Percentiles rank a stretch among this genome's conserved stretches.
Conservation (phyloP, 2,113 vertebrate species). For the Kryptolebias marmoratus region DNA sequence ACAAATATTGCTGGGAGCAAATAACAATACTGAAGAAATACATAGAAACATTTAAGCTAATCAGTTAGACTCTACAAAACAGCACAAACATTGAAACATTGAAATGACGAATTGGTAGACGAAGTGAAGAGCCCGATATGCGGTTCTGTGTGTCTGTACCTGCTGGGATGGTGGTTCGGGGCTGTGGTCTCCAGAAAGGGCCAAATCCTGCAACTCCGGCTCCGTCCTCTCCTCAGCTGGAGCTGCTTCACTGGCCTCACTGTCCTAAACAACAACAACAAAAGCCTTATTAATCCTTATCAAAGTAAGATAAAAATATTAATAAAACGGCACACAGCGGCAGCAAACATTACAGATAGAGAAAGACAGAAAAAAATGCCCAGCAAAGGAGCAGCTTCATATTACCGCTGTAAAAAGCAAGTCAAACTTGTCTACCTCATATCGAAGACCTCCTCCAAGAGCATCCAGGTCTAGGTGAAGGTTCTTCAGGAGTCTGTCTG, state of each 20-base stretch:
- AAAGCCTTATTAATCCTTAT: neutral
- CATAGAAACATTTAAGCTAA: too few relatives aligned
- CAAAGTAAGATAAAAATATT: neutral
- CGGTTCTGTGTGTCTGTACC: conserved; percentile 52
- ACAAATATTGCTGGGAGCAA: neutral
- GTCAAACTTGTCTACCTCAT: conserved; percentile 80
- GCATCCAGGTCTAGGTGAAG: conserved; percentile 83
- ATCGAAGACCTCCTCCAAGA: conserved; percentile 82
- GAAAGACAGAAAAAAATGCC: neutral
- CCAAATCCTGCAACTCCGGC: conserved; percentile 74
- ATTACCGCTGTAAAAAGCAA: neutral
- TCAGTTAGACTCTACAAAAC: too few relatives aligned
- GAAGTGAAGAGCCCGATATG: neutral
- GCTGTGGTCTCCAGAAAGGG: conserved; percentile 75
- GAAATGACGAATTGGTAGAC: too few relatives aligned
- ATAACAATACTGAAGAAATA: neutral
- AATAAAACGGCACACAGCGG: neutral
- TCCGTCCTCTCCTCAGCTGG: conserved; percentile 73
- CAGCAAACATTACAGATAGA: neutral
- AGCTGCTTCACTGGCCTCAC: conserved; percentile 68
- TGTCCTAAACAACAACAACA: conserved; percentile 62
- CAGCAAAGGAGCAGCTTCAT: neutral
- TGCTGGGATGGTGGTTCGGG: conserved; percentile 74
- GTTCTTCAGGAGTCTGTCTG: conserved; percentile 81
- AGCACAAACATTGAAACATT: too few relatives aligned